Evolutionary conservation across 2,797 vertebrate species (phyloP).

Genomic region (Gymnothorax reevesii): DNA sequence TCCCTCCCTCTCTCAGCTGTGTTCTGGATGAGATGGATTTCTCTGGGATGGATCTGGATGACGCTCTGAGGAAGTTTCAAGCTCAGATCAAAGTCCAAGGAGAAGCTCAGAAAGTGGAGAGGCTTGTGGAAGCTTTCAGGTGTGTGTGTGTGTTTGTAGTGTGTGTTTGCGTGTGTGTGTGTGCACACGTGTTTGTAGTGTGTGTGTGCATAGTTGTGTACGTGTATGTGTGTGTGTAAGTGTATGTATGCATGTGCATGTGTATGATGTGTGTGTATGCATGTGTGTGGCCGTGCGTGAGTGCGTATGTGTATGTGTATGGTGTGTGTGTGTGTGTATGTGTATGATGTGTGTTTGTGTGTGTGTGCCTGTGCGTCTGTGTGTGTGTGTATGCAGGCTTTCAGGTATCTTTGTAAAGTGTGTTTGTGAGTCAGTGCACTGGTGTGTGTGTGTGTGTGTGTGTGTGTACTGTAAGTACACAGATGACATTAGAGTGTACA

Average conservation of each 20-base stretch:
- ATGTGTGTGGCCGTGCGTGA: too few species aligned
- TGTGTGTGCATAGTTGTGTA: too few species aligned
- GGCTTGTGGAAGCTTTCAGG: conserved; percentile 95
- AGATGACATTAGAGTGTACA: neutral
- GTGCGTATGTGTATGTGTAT: too few species aligned
- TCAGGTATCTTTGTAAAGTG: too few species aligned
- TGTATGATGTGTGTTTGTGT: neutral
- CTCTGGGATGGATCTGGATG: conserved; percentile 92
- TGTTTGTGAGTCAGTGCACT: too few species aligned
- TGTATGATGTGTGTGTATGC: too few species aligned
- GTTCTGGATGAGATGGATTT: conserved; percentile 97
- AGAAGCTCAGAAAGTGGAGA: conserved; percentile 93
- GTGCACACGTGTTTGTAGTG: too few species aligned
- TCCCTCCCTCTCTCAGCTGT: conserved; percentile 67
- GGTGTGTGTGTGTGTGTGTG: neutral
- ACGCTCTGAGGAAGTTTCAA: conserved; percentile 91
- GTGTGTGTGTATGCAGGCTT: neutral
- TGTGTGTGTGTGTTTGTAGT: conserved; percentile 43
- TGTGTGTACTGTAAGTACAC: neutral
- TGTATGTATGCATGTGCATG: neutral
- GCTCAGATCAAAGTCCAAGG: conserved; percentile 95
- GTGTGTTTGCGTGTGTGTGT: too few species aligned
- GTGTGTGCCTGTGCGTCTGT: neutral
- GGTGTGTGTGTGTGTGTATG: too few species aligned
- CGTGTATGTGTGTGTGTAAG: neutral